A percentile compares a stretch with the other conserved stretches of the same genome.
Conservation (phyloP, 2,888 invertebrate species). For the Caenorhabditis sulstoni region DNA sequence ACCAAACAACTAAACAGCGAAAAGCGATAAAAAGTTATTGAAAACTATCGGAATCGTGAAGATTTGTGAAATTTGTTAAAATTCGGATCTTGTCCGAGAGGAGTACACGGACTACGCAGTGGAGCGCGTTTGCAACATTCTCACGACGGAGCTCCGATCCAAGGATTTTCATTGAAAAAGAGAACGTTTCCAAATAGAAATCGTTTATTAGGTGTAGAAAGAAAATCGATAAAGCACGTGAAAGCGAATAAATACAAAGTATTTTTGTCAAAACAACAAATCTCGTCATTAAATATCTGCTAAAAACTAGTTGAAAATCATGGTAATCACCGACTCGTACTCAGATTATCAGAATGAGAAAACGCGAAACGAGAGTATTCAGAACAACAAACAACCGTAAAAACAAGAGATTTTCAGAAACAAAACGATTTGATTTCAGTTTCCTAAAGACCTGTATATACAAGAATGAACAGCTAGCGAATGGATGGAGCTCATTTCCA, state of each 20-base stretch:
- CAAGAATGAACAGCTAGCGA: neutral
- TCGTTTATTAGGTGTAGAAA: neutral
- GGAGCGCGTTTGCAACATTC: slow-evolving; percentile 28
- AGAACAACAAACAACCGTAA: slow-evolving; percentile 6
- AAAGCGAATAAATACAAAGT: slow-evolving; percentile 17
- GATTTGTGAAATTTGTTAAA: slow-evolving; percentile 13
- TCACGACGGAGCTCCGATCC: neutral
- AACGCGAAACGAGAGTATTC: neutral
- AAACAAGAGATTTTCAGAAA: slow-evolving; percentile 29
- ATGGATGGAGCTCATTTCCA: neutral
- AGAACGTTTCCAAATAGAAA: neutral
- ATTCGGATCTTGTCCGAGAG: slow-evolving; percentile 40
- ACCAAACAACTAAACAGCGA: neutral
- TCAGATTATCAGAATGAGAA: slow-evolving; percentile 18
- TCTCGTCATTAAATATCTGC: neutral
- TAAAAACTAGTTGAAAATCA: slow-evolving; percentile 31
- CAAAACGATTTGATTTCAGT: slow-evolving; percentile 21
- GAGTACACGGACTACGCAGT: slow-evolving; percentile 11
- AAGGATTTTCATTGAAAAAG: too few species aligned
- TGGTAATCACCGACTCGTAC: slow-evolving; percentile 45
- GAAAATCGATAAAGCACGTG: slow-evolving; percentile 12
- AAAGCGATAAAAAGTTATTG: neutral
- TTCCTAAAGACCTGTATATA: neutral
- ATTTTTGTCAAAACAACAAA: slow-evolving; percentile 31
- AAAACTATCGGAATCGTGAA: slow-evolving; percentile 1